A percentile compares a stretch with the other conserved stretches of the same genome.
Conservation (phyloP, 1,140 invertebrate species). For the Cheumatopsyche charites region DNA sequence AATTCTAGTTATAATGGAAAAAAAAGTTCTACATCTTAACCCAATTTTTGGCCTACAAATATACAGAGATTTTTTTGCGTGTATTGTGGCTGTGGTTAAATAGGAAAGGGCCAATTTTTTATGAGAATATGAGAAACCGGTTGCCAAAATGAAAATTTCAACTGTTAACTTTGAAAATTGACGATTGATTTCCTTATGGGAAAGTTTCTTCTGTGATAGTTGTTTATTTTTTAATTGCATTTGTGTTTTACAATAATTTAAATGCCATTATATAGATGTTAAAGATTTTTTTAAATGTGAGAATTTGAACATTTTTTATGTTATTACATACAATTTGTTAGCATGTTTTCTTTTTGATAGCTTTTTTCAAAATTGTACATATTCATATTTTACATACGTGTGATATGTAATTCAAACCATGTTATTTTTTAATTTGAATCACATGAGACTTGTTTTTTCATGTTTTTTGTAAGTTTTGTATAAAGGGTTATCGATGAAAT, state of each 20-base stretch:
- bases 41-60: no score
- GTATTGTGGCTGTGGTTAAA: no score
- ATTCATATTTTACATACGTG: background rate
- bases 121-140: no score
- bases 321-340: slow-evolving; percentile 5
- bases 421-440: slow-evolving; percentile 24
- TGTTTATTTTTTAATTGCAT: slow-evolving; percentile 27
- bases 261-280: slow-evolving; percentile 22
- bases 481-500: slow-evolving; percentile 17
- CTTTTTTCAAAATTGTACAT: slow-evolving; percentile 6
- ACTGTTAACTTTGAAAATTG: slow-evolving; percentile 22
- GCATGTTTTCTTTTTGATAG: slow-evolving; percentile 4
- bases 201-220: slow-evolving; percentile 24
- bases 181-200: slow-evolving; percentile 9
- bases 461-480: slow-evolving; percentile 14
- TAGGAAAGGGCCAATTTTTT: no score
- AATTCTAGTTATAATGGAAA: no score
- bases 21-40: no score
- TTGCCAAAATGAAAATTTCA: slow-evolving; percentile 1
- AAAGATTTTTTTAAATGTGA: slow-evolving; percentile 16
- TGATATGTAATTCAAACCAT: background rate
- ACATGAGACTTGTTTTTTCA: slow-evolving; percentile 30
- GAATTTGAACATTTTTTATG: slow-evolving; percentile 11
- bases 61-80: no score
- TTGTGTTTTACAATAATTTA: slow-evolving; percentile 24